phyloP scores from a whole-genome alignment of 2,113 vertebrate genomes.

The Leucopternis melanops region DNA sequence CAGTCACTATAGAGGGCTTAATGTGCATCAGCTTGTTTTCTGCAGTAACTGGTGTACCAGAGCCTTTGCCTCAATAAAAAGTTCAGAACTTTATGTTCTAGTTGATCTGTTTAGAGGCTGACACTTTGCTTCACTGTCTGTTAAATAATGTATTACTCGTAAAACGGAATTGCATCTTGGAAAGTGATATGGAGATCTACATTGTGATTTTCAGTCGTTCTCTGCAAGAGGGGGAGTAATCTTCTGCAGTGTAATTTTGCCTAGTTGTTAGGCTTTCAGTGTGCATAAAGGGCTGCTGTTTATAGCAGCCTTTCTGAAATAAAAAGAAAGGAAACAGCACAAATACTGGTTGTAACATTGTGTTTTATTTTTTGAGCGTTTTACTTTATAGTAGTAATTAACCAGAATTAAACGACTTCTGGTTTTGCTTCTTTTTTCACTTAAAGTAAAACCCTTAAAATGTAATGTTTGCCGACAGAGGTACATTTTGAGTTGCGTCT shows the following conservation, averaged over 20 bases:
- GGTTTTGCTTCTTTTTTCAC: background rate
- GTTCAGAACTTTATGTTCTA: background rate
- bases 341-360: background rate
- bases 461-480: background rate
- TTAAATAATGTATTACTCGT: background rate
- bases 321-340: background rate
- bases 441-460: background rate
- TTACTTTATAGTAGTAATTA: background rate
- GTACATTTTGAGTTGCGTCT: background rate
- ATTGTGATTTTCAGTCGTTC: background rate
- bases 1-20: background rate
- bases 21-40: background rate
- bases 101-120: background rate
- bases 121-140: background rate
- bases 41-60: background rate
- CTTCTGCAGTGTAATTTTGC: background rate
- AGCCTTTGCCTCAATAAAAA: background rate
- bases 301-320: background rate
- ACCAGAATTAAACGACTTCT: background rate
- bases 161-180: background rate
- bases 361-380: background rate
- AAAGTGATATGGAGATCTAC: fast-evolving
- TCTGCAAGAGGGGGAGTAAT: background rate
- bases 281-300: background rate
- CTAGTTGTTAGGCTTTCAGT: background rate